phyloP scores from a whole-genome alignment of 92 coral and sea anemone species.

The Scolanthus callimorphus region DNA sequence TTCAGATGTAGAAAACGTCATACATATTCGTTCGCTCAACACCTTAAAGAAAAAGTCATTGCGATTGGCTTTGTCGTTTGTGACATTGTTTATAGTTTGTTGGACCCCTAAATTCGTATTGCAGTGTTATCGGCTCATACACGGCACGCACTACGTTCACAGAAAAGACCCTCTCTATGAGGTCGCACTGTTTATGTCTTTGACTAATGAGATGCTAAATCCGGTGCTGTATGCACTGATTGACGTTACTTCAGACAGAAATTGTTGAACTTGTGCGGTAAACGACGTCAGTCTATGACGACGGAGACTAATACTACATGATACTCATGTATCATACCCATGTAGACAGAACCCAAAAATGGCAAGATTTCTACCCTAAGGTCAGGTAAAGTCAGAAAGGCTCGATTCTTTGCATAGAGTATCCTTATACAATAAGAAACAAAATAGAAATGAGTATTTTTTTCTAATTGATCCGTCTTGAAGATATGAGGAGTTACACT shows the following conservation, averaged over 20 bases:
- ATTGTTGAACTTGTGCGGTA: constrained; percentile 6
- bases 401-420: too few relatives aligned
- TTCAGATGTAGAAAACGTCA: not conserved
- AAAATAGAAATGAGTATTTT: too few relatives aligned
- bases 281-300: too few relatives aligned
- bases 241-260: constrained; percentile 24
- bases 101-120: constrained; percentile 64
- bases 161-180: constrained; percentile 38
- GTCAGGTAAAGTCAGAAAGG: too few relatives aligned
- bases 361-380: too few relatives aligned
- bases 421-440: too few relatives aligned
- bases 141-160: constrained; percentile 39
- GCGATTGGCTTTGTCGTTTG: constrained; percentile 42
- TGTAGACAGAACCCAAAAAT: too few relatives aligned
- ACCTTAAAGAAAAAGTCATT: constrained; percentile 31
- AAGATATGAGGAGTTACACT: too few relatives aligned
- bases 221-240: constrained; percentile 57
- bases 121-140: constrained; percentile 34
- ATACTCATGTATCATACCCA: too few relatives aligned
- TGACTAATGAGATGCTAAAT: constrained; percentile 57
- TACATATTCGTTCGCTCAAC: constrained; percentile 2
- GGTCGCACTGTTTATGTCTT: constrained; percentile 62
- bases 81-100: constrained; percentile 46
- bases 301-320: too few relatives aligned
- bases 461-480: too few relatives aligned